Evolutionary conservation across 1,140 invertebrate species (phyloP), one percentile per base, ranked within the genome.

Genomic region (Drosophila truncata): DNA sequence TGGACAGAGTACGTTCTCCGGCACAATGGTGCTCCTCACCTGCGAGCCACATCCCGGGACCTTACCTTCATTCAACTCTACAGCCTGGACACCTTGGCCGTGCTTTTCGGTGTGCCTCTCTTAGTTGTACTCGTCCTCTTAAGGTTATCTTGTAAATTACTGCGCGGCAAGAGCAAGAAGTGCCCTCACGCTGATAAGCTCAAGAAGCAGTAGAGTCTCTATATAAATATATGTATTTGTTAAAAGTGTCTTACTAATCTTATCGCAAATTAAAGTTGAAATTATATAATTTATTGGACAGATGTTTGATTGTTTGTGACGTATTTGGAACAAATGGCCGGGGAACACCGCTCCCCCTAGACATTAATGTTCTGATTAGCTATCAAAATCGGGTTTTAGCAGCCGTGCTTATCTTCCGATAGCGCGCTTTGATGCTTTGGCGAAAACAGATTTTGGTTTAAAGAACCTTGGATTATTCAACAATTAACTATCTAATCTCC

Each of bases 1-100:
- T 96, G 96, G 95, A 93, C 94, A 0, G 96, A 97, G 83, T 95
- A 96, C 67, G 93, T 96, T 0, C 93, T 94, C 0, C 93, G 93
- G 16, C 93, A 95, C 59, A 85, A 92, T 25, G 93, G 93, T 0
- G 92, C 93, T 2, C 59, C 82, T 0, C 82, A 91, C 39, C 61
- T 93, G 67, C 67, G 83, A 1, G 67, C 81, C 2, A 20, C 77
- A 0, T 75, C 88, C 20, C 52, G 76, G 4, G 74, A 92, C 49
- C 52, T 93, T 14, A 83, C 57, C 62, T 85, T 69, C 25, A 37
- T 91, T 50, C 94, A 95, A 73, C 94, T 94, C 44, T 93, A 94
- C 47, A 88, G 94, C 42, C 49, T 95, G 52, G 95, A 95, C 82
- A 91, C 83, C 1, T 31, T 76, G 9, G 55, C 50, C 10, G 69